Conservation (phyloP, 2,113 vertebrate species). For the Motacilla alba region DNA sequence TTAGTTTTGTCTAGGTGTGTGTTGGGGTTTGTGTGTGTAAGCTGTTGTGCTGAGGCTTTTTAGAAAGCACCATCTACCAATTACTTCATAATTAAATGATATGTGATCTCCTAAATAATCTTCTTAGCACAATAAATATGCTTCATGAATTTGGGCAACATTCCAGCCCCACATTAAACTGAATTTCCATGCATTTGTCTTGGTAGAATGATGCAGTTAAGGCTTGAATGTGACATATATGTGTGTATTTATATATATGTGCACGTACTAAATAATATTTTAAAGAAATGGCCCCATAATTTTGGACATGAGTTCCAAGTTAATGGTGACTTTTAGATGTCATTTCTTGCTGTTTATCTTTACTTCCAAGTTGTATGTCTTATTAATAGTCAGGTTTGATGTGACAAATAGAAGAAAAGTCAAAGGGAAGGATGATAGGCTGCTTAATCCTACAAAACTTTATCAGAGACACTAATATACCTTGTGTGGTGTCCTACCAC, state of each 20-base stretch:
- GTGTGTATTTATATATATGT: not conserved
- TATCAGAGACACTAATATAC: not conserved
- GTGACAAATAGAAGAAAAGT: not conserved
- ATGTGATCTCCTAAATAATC: not conserved
- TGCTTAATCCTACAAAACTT: not conserved
- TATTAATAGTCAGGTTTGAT: not conserved
- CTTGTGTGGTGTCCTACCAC: not conserved
- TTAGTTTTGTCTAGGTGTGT: not conserved
- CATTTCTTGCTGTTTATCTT: not conserved
- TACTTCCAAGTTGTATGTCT: not conserved
- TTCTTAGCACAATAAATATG: not conserved
- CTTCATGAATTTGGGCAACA: not conserved
- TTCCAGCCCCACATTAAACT: not conserved
- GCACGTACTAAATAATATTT: not conserved
- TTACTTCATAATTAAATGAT: not conserved
- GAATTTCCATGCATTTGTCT: not conserved
- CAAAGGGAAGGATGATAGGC: not conserved
- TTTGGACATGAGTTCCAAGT: not conserved
- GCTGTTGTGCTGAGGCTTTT: not conserved
- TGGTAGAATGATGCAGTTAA: not conserved
- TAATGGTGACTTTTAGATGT: not conserved
- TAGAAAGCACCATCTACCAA: not conserved
- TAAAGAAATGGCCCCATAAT: not conserved
- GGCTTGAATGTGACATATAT: not conserved
- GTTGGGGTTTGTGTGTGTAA: not conserved